Percentiles rank a stretch among this genome's conserved stretches.
phyloP scores from a whole-genome alignment of 1,140 invertebrate genomes.

The Proctacanthus coquilletti region DNA sequence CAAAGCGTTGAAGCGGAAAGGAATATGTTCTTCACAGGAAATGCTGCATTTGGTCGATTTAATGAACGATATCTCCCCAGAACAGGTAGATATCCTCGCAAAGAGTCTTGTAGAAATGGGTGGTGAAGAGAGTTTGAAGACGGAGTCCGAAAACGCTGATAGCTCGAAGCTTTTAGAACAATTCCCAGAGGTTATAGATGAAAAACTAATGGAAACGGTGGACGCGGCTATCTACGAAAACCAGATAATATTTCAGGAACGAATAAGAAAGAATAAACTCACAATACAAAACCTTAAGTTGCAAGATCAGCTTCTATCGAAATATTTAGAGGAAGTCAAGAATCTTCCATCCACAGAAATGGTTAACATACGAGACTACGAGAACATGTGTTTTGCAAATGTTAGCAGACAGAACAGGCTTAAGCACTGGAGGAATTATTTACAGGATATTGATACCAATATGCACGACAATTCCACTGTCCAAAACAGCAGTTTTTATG shows the following conservation, averaged over 20 bases:
- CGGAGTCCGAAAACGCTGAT: constrained; percentile 1
- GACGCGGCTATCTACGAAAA: constrained; percentile 7
- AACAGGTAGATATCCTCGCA: constrained; percentile 3
- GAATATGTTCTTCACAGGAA: constrained; percentile 7
- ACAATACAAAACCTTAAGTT: constrained; percentile 6
- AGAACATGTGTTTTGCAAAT: constrained; percentile 7
- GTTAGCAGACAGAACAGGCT: not conserved
- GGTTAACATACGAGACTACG: constrained; percentile 4
- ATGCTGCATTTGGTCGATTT: constrained; percentile 6
- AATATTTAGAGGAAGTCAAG: constrained; percentile 4
- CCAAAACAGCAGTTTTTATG: constrained; percentile 5
- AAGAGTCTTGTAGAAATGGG: constrained; percentile 7
- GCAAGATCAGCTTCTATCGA: constrained; percentile 5
- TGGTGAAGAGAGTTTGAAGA: constrained; percentile 2
- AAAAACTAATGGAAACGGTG: constrained; percentile 4
- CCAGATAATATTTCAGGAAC: constrained; percentile 5
- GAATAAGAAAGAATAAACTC: constrained; percentile 6
- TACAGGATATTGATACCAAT: constrained; percentile 5
- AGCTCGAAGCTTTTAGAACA: constrained; percentile 1
- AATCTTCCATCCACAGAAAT: constrained; percentile 2
- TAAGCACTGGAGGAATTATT: constrained; percentile 7
- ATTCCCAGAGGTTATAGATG: constrained; percentile 3
- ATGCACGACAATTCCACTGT: constrained; percentile 5
- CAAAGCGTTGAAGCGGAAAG: constrained; percentile 4
- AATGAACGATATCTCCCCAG: constrained; percentile 4